phyloP scores from a whole-genome alignment of 2,113 vertebrate genomes.

The Pithys albifrons region DNA sequence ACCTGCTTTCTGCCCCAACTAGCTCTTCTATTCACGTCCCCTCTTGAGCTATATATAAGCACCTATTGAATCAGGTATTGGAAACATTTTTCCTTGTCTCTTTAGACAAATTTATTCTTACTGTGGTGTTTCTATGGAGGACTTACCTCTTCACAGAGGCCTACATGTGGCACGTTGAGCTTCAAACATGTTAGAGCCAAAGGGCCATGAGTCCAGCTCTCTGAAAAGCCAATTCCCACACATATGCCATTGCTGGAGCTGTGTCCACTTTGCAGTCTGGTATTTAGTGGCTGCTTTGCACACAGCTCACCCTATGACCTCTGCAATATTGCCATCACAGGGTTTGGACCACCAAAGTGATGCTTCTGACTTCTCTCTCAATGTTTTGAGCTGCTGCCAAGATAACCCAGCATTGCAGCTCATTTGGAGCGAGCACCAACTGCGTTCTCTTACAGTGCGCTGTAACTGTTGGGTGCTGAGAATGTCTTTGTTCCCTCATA shows the following conservation, averaged over 20 bases:
- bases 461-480: background rate
- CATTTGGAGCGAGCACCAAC: background rate
- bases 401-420: background rate
- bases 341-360: background rate
- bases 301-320: background rate
- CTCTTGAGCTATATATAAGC: background rate
- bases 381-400: background rate
- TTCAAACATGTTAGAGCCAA: background rate
- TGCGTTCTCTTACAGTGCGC: background rate
- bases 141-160: background rate
- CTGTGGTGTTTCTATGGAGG: background rate
- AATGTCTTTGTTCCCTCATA: background rate
- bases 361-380: background rate
- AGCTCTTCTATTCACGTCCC: background rate
- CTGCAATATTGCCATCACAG: background rate
- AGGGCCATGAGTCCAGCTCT: background rate
- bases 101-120: background rate
- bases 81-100: background rate
- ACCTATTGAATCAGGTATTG: background rate
- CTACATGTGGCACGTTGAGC: fast-evolving
- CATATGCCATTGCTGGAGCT: background rate
- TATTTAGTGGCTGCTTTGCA: background rate
- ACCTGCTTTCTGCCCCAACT: background rate
- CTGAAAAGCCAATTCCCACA: background rate
- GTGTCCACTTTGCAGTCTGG: background rate